phyloP scores from a whole-genome alignment of 2,113 vertebrate genomes.

The Axis porcinus region DNA sequence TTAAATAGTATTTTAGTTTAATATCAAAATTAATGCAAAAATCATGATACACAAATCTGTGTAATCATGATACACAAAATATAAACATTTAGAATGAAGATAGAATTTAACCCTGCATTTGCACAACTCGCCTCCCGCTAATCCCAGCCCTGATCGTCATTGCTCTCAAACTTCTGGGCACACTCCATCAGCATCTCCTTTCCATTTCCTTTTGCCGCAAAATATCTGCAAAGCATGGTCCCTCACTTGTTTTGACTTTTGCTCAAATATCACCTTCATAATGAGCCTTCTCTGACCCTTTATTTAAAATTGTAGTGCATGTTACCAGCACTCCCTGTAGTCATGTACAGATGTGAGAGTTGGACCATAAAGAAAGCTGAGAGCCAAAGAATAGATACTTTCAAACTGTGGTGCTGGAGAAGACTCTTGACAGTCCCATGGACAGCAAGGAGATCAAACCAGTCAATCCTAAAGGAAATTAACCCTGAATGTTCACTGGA shows the following conservation, averaged over 20 bases:
- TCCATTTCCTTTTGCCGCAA: background rate
- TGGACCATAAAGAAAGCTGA: background rate
- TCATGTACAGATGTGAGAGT: background rate
- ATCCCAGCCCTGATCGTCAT: background rate
- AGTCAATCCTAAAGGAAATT: background rate
- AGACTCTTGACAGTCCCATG: background rate
- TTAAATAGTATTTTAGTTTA: background rate
- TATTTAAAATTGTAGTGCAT: background rate
- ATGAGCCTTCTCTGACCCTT: background rate
- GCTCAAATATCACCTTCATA: background rate
- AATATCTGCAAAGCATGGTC: background rate
- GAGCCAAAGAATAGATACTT: background rate
- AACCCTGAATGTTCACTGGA: background rate
- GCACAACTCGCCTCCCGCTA: background rate
- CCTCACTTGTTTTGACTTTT: background rate
- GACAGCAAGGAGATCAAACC: background rate
- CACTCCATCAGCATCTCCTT: no score
- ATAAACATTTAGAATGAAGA: background rate
- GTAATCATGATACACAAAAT: background rate
- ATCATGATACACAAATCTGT: background rate
- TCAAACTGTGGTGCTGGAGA: background rate
- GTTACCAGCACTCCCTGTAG: background rate
- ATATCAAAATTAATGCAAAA: background rate
- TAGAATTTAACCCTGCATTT: background rate
- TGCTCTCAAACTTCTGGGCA: background rate